Evolutionary conservation across 2,888 invertebrate genomes (phyloP), one percentile per base, ranked within the genome.

Genomic region (Machimus rusticus): DNA sequence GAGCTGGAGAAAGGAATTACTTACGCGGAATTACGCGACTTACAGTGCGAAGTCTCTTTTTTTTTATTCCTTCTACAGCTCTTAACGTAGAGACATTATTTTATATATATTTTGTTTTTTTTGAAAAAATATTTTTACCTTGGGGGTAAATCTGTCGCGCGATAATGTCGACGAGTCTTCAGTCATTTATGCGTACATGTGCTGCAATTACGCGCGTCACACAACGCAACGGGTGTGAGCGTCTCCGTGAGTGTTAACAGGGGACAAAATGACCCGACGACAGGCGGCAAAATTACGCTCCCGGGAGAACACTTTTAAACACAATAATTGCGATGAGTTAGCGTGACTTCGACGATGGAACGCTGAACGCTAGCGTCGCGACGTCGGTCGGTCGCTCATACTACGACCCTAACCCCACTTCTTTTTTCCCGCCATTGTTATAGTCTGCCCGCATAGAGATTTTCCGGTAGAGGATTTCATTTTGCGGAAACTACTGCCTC

Each of bases 291-390:
- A 82, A 82, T 82, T 82, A 57, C 34, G 66, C 16, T 82, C 82
- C 82, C 57, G 37, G 37, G 81, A 66, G 82, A 57, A 57, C 82
- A 82, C 57, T 82, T 82, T 57, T 57, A 55, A 81, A 55, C 51
- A 82, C 82, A 82, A 82, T 82, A 82, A 82, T 82, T 82, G 82
- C 82, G 39, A 82, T 82, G 82, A 66, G 82, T 82, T 82, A 37
- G 82, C 66, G 57, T 66, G 82, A 82, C 66, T 82, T 34, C 28
- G 3, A 39, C 39, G 2, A 39, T n/a, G n/a, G n/a, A 39, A 12
- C 12, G 39, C 6, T 19, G 37, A 57, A 57, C 66, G 43, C 4
- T 0, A 4, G 16, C 43, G 16, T 5, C 43, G 43, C 43, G 43
- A 16, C 43, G 14, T 14, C 43, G 3, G 6, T 46, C 14, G 43